A percentile compares a stretch with the other conserved stretches of the same genome.
Conservation (phyloP, 2,113 vertebrate genomes). For the Chaenogobius annularis region DNA sequence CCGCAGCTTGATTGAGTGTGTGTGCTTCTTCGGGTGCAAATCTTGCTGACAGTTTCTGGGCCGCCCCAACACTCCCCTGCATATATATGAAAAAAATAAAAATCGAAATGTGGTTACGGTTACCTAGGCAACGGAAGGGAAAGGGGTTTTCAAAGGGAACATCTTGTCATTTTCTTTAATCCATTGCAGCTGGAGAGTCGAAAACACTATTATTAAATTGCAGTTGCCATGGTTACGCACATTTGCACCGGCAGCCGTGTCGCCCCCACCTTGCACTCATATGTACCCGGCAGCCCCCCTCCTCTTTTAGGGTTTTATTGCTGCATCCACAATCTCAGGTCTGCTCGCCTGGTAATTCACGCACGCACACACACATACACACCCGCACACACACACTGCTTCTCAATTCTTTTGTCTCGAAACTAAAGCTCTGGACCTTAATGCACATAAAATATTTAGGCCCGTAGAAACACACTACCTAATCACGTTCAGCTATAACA, state of each 20-base stretch:
- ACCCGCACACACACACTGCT: slow-evolving; percentile 19
- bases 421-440: slow-evolving; percentile 2
- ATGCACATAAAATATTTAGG: not conserved
- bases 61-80: slow-evolving; percentile 60
- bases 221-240: slow-evolving; percentile 94
- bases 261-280: slow-evolving; percentile 70
- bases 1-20: slow-evolving; percentile 74
- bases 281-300: slow-evolving; percentile 46
- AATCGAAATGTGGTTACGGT: slow-evolving; percentile 76
- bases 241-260: slow-evolving; percentile 89
- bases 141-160: slow-evolving; percentile 96
- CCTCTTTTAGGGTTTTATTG: slow-evolving; percentile 70
- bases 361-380: no score
- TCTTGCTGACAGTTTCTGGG: slow-evolving; percentile 84
- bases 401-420: slow-evolving; percentile 28
- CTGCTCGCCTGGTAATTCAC: slow-evolving; percentile 28
- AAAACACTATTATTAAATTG: slow-evolving; percentile 96
- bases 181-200: slow-evolving; percentile 96
- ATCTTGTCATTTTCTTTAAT: slow-evolving; percentile 99
- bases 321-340: slow-evolving; percentile 67
- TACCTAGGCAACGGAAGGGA: slow-evolving; percentile 88
- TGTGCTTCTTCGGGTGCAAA: slow-evolving; percentile 76
- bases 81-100: slow-evolving; percentile 66
- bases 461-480: no score
- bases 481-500: slow-evolving; percentile 12